Evolutionary conservation across 2,113 vertebrate genomes (phyloP).

Genomic region (Oryzias melastigma): DNA sequence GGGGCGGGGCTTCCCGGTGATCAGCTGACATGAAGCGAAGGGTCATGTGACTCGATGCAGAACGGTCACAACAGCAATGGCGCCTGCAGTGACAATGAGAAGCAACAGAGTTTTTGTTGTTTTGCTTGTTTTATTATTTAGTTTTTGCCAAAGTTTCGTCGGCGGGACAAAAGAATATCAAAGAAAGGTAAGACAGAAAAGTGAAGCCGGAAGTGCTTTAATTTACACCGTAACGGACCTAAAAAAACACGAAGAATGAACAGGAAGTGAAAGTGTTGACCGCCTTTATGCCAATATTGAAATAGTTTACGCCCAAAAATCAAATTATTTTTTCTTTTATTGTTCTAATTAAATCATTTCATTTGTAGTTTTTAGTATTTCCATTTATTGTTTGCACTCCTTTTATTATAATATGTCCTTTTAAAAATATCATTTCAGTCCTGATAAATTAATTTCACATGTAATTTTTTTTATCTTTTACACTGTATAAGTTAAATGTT

Average conservation of each 20-base stretch:
- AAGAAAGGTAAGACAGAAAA: conserved; percentile 27
- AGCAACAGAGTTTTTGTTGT: neutral
- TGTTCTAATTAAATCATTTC: no score
- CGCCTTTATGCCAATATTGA: neutral
- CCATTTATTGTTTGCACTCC: no score
- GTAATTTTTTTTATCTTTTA: no score
- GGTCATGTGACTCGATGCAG: conserved; percentile 39
- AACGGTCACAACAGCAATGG: conserved; percentile 44
- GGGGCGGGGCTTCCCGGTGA: neutral
- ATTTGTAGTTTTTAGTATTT: no score
- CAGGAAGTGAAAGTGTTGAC: conserved; percentile 26
- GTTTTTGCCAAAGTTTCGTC: neutral
- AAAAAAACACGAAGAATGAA: neutral
- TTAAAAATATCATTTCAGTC: no score
- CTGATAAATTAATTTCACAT: no score
- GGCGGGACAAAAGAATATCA: neutral
- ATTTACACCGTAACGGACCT: neutral
- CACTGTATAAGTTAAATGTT: no score
- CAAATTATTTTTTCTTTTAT: neutral
- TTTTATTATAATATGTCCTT: no score
- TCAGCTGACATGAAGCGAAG: conserved; percentile 23
- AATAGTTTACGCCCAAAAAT: neutral
- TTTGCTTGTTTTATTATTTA: neutral
- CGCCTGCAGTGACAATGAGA: neutral
- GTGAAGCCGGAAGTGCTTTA: neutral